Evolutionary conservation across 2,888 invertebrate species (phyloP), one percentile per base, ranked within the genome.

Genomic region (Chrysina gloriosa): DNA sequence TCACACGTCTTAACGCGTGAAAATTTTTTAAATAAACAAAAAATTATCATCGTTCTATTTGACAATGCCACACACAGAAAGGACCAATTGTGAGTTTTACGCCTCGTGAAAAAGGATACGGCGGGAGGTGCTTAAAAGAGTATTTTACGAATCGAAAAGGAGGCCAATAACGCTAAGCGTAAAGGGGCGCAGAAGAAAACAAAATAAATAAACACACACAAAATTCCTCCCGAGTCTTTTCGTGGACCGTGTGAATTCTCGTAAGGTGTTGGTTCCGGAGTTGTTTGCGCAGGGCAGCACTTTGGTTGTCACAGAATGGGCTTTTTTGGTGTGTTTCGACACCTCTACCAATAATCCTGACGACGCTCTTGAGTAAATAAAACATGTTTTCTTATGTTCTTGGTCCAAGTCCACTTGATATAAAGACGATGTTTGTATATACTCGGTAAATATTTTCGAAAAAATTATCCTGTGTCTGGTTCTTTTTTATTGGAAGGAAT

Each of bases 261-360:
- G 23, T 39, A 42, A 58, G 58, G 25, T 58, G 58, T 58, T 39
- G 58, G 58, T 58, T 58, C 58, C 58, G 58, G 58, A 58, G 39
- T 58, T 58, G 58, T 58, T 58, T 58, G 58, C 58, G 39, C 39
- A 58, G 39, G 58, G 58, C 58, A 58, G 39, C 58, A 58, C 58
- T 58, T 58, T 58, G 58, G 39, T 25, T 58, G 58, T 58, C 58
- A 58, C n/a, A 25, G 39, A 58, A 58, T 58, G 58, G 36, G 11
- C 39, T 58, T 58, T 58, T 25, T 58, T 39, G 36, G 21, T 39
- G 36, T 21, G 39, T 58, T 58, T 58, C 58, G 58, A 58, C 58
- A 58, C 58, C 58, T 56, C 39, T 14, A 58, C 42, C 58, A 58
- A 58, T 58, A 58, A 58, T 58, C 58, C 58, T 58, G 58, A 58